Evolutionary conservation across 2,797 vertebrate species (phyloP), one percentile per base, ranked within the genome.

Genomic region (Sebastes kiyomatsui): DNA sequence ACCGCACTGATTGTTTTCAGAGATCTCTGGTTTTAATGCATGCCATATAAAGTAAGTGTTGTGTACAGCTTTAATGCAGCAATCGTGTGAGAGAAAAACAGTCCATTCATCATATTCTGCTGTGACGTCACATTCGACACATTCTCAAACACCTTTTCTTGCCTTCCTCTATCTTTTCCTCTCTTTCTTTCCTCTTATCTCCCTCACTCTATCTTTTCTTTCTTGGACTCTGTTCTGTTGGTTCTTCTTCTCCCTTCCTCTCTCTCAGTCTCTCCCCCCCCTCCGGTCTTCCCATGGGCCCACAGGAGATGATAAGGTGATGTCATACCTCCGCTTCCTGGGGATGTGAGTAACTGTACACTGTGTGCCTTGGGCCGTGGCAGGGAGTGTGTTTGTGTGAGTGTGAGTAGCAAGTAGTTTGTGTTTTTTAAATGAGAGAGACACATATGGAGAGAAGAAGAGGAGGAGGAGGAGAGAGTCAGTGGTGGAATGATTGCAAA

Each of bases 311-410:
- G 94, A 96, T 94, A 95, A 94, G 93, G 83, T 94, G 94, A 95
- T 95, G 95, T 95, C 94, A 95, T 96, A 87, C 91, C 92, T 94
- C 91, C 93, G 91, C 84, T 96, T 96, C 93, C 94, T 94, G 91
- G 89, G 92, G 86, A 94, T 93, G 92, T 94, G 93, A 92, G 94
- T 93, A 94, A 94, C 91, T 92, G 93, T 91, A 93, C 92, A 91
- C 89, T 90, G 82, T 93, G 92, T 88, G 91, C 91, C 83, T 86
- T 66, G 75, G 87, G 87, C 87, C 72, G 77, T 65, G 70, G 70
- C 67, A 72, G 73, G 2, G 81, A 49, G 74, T 66, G 79, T 88
- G 75, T 82, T 80, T 82, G 77, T 28, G 75, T 62, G 46, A 62
- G 77, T 54, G 38, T 67, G 68, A 69, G 65, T 2, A 79, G 66